Evolutionary conservation across 2,797 vertebrate species (phyloP).

Genomic region (Neopelma chrysocephalum): DNA sequence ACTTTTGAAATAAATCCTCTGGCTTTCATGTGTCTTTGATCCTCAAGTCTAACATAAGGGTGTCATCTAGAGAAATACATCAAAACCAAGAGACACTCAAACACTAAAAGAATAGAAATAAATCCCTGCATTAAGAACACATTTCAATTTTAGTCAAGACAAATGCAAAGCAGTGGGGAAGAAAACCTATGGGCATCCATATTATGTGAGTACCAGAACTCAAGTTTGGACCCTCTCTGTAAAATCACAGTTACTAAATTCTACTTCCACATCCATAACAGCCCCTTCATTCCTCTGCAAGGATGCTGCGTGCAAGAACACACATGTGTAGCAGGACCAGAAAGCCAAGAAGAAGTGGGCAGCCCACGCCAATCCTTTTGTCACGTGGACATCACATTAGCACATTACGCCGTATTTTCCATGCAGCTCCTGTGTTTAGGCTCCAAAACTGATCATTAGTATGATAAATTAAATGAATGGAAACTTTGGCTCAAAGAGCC

Average conservation of each 20-base stretch:
- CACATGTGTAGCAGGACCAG: neutral
- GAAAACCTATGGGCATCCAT: neutral
- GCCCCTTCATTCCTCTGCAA: neutral
- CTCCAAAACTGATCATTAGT: constrained; percentile 37
- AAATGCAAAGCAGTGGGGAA: neutral
- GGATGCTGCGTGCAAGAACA: neutral
- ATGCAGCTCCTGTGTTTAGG: neutral
- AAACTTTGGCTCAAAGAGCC: constrained; percentile 20
- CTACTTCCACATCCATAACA: neutral
- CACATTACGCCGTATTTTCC: neutral
- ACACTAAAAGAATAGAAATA: neutral
- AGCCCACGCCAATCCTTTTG: neutral
- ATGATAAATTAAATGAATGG: constrained; percentile 37
- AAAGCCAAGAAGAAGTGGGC: neutral
- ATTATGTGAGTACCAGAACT: neutral
- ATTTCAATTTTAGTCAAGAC: neutral
- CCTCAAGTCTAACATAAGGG: neutral
- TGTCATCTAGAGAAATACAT: neutral
- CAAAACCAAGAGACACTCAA: neutral
- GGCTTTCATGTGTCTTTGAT: neutral
- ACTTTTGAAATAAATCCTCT: neutral
- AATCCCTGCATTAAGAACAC: neutral
- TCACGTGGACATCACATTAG: neutral
- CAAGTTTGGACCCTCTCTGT: neutral
- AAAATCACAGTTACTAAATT: neutral